phyloP scores from a whole-genome alignment of 2,113 vertebrate species.

The Muscicapa adusta region DNA sequence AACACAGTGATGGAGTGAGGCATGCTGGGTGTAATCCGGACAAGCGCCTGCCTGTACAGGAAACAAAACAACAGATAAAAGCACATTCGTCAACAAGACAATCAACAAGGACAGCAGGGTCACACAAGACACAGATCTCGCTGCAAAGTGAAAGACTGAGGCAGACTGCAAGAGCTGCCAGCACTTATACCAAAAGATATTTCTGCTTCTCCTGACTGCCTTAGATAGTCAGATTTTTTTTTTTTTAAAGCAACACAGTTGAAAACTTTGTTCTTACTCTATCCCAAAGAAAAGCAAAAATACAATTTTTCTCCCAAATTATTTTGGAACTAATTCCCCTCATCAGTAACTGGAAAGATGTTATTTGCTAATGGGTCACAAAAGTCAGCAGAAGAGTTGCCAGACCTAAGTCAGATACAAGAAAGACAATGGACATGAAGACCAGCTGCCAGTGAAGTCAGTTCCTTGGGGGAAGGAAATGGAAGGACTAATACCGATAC shows the following conservation, averaged over 20 bases:
- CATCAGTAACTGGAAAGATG: background rate
- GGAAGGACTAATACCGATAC: slow-evolving; percentile 61
- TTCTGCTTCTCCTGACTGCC: background rate
- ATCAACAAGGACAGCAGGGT: background rate
- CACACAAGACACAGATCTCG: background rate
- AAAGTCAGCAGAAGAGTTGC: background rate
- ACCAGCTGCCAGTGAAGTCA: background rate
- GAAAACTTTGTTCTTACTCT: background rate
- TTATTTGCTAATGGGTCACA: background rate
- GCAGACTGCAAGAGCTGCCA: background rate
- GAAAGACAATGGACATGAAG: background rate
- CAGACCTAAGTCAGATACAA: background rate
- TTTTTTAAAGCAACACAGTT: background rate
- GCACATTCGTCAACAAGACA: background rate
- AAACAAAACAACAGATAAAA: slow-evolving; percentile 28
- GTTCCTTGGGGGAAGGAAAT: background rate
- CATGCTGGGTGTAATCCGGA: slow-evolving; percentile 65
- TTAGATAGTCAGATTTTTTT: background rate
- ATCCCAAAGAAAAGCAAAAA: background rate
- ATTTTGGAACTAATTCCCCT: background rate
- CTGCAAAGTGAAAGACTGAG: background rate
- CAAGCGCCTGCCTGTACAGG: slow-evolving; percentile 75
- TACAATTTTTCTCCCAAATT: background rate
- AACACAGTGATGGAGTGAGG: slow-evolving; percentile 82
- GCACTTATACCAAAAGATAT: background rate